Evolutionary conservation across 1,140 invertebrate species (phyloP), one percentile per base, ranked within the genome.

Genomic region (Cephus cinctus): DNA sequence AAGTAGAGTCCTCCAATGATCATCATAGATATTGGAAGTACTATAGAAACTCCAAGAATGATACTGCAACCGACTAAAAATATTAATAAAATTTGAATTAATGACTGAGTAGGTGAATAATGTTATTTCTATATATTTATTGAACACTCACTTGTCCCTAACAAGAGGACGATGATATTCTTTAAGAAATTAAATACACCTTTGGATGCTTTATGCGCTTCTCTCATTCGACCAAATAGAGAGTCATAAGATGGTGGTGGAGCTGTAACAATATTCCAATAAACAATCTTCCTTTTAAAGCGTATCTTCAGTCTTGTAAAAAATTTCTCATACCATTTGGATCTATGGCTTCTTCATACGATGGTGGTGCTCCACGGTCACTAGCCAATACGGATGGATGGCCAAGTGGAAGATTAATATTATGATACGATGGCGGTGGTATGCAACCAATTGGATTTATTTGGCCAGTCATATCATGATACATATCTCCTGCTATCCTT

Each of bases 221-320:
- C 80, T 50, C 81, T 71, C n/a, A 86, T 80, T 61, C 81, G 69
- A 14, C 84, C 84, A 75, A 84, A 86, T 1, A 86, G 55, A 2
- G 83, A 86, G 57, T 86, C 83, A 58, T 86, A 86, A 0, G 83
- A 81, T n/a, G 84, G 84, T 6, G 84, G 84, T 36, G 83, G 81
- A 47, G 75, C 83, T 84, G 63, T 31, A 69, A 68, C 41, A 53
- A 46, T 50, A 55, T 52, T 38, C 52, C 23, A 16, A 20, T 42
- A 39, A 49, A 25, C 14, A 23, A 45, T 11, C 18, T 21, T 30
- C 20, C 18, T 34, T 30, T 4, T 9, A 25, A 25, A 15, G 14
- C 8, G 15, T 9, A 9, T 6, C 15, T 6, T 9, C 5, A 36
- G 15, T 8, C 6, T 8, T 9, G 20, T 27, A 12, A 45, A 15